Conservation (phyloP, 1,140 invertebrate species). For the Argopecten irradians region DNA sequence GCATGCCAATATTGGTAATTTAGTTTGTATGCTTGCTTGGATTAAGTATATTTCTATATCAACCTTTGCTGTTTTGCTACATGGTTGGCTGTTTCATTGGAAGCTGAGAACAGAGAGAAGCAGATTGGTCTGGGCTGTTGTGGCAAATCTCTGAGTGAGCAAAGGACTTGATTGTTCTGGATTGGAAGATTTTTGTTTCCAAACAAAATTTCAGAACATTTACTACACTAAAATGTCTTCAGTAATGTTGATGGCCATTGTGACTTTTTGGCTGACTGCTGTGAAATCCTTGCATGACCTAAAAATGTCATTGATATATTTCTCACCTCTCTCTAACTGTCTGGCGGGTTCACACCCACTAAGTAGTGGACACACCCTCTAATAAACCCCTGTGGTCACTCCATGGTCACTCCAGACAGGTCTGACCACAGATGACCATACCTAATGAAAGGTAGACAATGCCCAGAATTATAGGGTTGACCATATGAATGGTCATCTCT, state of each 20-base stretch:
- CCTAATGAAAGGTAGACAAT: slow-evolving; percentile 15
- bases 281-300: not conserved
- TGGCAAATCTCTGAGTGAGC: no score
- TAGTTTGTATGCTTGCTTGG: no score
- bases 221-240: slow-evolving; percentile 9
- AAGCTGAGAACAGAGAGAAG: no score
- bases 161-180: no score
- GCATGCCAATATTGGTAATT: no score
- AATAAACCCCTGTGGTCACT: not conserved
- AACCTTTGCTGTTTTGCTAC: no score
- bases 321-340: not conserved
- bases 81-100: no score
- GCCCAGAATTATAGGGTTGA: not conserved
- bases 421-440: not conserved
- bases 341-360: not conserved
- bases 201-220: not conserved
- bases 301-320: slow-evolving; percentile 12
- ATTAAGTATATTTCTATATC: no score
- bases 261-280: slow-evolving; percentile 5
- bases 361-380: not conserved
- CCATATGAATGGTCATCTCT: not conserved
- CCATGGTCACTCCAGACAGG: not conserved
- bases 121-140: no score
- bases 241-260: not conserved
- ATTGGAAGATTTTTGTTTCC: not conserved